Percentiles rank a stretch among this genome's conserved stretches.
phyloP scores from a whole-genome alignment of 2,113 vertebrate species.

The Rhinopomastus cyanomelas region DNA sequence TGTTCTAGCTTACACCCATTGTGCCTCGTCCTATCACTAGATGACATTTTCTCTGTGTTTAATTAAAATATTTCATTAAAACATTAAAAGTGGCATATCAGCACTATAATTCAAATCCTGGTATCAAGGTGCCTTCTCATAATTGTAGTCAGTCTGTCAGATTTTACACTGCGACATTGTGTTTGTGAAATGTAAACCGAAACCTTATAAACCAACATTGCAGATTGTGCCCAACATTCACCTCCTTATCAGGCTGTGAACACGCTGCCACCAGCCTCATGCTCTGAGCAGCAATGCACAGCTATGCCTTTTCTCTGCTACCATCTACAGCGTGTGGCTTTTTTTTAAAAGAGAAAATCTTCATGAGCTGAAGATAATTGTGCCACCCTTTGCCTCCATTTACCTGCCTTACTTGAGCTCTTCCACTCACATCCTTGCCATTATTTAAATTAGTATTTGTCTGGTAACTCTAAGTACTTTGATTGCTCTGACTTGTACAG shows the following conservation, averaged over 20 bases:
- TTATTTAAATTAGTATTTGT: neutral
- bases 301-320: neutral
- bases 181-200: neutral
- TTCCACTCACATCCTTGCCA: neutral
- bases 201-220: neutral
- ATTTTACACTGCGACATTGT: neutral
- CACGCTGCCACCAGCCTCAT: rapidly evolving
- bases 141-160: neutral
- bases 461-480: neutral
- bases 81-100: neutral
- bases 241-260: rapidly evolving
- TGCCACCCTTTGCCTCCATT: neutral
- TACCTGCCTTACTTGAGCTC: neutral
- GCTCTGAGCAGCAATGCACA: neutral
- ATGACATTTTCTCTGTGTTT: neutral
- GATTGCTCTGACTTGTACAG: slow-evolving; percentile 11
- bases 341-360: neutral
- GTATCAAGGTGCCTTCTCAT: neutral
- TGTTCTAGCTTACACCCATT: too few species aligned
- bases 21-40: too few species aligned
- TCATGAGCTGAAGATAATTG: neutral
- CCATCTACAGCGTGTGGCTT: rapidly evolving
- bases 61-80: neutral
- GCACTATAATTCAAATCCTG: neutral
- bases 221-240: rapidly evolving